Conservation (phyloP, 2,888 invertebrate species). For the Seira musarum region DNA sequence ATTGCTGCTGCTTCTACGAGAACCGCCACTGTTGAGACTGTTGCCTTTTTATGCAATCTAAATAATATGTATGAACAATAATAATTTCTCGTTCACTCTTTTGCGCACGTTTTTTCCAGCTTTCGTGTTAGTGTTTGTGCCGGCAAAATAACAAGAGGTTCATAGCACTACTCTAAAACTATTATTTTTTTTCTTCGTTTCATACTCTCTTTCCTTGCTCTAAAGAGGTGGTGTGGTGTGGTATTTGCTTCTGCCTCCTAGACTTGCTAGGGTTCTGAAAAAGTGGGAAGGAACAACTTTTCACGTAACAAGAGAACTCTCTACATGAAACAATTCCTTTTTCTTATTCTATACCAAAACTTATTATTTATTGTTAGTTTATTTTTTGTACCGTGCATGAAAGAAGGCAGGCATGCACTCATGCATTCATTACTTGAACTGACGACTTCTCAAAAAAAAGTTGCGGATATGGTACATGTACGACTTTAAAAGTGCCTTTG, state of each 20-base stretch:
- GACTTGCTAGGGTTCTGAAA: slow-evolving; percentile 3
- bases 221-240: too few species aligned
- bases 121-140: slow-evolving; percentile 30
- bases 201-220: slow-evolving; percentile 5
- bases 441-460: slow-evolving; percentile 6
- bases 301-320: slow-evolving; percentile 35
- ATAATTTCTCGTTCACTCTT: slow-evolving; percentile 44
- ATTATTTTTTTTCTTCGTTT: neutral
- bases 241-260: neutral
- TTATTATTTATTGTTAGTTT: neutral
- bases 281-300: slow-evolving; percentile 46
- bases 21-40: neutral
- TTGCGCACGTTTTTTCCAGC: slow-evolving; percentile 49
- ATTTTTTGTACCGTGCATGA: neutral
- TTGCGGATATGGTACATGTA: neutral
- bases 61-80: slow-evolving; percentile 29
- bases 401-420: slow-evolving; percentile 1
- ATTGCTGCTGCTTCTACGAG: neutral
- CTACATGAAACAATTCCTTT: slow-evolving; percentile 40
- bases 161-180: slow-evolving; percentile 19
- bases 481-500: neutral
- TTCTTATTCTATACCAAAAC: neutral
- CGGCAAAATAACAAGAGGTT: slow-evolving; percentile 43
- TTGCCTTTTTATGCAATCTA: slow-evolving; percentile 15
- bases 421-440: slow-evolving; percentile 11